phyloP scores from a whole-genome alignment of 2,113 vertebrate species.

The Passer domesticus region DNA sequence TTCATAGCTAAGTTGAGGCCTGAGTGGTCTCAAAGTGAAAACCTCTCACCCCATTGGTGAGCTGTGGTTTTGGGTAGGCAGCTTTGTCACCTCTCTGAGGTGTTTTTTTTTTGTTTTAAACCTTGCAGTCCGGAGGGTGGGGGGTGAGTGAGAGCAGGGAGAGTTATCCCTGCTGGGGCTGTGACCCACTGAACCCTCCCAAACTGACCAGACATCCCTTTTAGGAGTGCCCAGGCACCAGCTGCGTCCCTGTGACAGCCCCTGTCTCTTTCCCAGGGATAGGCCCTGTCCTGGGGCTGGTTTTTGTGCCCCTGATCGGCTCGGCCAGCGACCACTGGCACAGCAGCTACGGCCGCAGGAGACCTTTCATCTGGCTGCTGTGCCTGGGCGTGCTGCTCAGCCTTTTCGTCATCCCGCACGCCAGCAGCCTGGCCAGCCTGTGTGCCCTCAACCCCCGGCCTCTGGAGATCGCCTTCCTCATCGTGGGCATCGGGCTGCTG shows the following conservation, averaged over 20 bases:
- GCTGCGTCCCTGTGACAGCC: neutral
- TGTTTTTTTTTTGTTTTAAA: neutral
- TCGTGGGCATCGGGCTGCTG: constrained; percentile 79
- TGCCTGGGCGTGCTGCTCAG: constrained; percentile 83
- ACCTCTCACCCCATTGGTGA: too few relatives aligned
- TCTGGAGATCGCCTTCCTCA: constrained; percentile 79
- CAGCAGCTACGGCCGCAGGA: constrained; percentile 82
- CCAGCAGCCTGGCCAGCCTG: constrained; percentile 72
- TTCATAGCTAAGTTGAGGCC: too few relatives aligned
- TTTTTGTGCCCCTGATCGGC: constrained; percentile 82
- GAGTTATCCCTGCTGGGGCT: neutral
- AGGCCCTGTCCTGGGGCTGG: constrained; percentile 82
- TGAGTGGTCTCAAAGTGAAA: too few relatives aligned
- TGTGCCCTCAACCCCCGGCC: constrained; percentile 60
- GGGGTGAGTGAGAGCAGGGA: neutral
- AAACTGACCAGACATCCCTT: fast-evolving
- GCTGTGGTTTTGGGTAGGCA: constrained; percentile 84
- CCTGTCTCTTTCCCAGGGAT: constrained; percentile 70
- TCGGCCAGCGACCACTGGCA: constrained; percentile 84
- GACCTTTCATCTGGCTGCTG: constrained; percentile 87
- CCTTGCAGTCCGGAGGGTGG: fast-evolving
- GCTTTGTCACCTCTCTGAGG: neutral
- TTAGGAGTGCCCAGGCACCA: fast-evolving
- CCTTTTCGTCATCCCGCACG: constrained; percentile 81
- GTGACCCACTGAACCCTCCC: neutral